These are phyloP conservation scores for Coreoperca whiteheadi DNA, from an alignment of 2,113 vertebrate genomes.

Conservation along the genomic window DNA sequence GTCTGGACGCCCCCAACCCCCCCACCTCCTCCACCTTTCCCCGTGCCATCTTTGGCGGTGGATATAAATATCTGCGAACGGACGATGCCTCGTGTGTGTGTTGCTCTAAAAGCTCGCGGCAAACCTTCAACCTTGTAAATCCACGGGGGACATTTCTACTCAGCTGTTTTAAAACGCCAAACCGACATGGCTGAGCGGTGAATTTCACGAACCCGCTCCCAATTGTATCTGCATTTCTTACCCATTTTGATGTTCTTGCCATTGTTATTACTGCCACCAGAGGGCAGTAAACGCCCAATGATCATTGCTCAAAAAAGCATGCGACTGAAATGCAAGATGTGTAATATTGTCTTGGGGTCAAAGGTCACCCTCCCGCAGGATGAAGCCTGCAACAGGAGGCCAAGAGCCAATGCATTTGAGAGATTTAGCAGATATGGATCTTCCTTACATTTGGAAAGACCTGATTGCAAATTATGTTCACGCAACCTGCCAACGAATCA, in stretches of 20 bases:
- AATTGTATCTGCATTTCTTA: neutral
- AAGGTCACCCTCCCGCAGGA: neutral
- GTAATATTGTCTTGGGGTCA: neutral
- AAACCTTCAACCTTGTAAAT: neutral
- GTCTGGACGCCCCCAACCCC: conserved; percentile 36
- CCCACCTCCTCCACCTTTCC: conserved; percentile 39
- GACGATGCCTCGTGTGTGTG: conserved; percentile 16
- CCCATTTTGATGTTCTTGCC: neutral
- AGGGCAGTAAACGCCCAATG: conserved; percentile 29
- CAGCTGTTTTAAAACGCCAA: too few relatives aligned
- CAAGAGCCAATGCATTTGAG: neutral
- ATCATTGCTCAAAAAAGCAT: neutral
- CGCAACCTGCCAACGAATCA: neutral
- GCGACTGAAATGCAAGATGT: neutral
- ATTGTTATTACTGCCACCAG: conserved; percentile 37
- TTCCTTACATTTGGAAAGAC: too few relatives aligned
- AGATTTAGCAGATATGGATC: neutral
- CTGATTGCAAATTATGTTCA: neutral
- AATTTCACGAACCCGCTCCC: neutral
- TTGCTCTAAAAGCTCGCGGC: neutral
- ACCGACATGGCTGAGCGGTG: neutral
- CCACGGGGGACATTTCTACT: neutral
- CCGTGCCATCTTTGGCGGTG: conserved; percentile 80
- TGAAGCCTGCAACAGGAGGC: neutral
- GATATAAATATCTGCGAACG: conserved; percentile 79